These are phyloP conservation scores for Amiota minor DNA, from an alignment of 2,888 invertebrate genomes.

Conservation along the genomic window DNA sequence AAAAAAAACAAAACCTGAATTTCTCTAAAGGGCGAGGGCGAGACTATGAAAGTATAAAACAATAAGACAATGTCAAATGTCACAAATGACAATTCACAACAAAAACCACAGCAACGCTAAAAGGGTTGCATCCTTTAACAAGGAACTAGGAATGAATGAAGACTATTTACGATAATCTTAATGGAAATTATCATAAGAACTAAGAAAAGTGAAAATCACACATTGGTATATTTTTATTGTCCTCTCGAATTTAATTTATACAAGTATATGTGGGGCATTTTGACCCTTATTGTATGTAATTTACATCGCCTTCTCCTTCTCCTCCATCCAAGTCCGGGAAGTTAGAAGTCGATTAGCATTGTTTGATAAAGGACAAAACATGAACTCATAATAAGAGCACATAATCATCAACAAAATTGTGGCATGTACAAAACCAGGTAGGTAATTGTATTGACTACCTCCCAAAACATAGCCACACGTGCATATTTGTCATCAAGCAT, in stretches of 20 bases:
- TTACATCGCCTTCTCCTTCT: not conserved
- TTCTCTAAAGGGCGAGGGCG: too few species aligned
- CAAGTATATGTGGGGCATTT: conserved; percentile 71
- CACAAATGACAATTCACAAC: conserved; percentile 16
- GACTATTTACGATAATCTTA: conserved; percentile 23
- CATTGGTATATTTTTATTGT: conserved; percentile 40
- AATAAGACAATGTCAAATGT: conserved; percentile 25
- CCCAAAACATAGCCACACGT: conserved; percentile 50
- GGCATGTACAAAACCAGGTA: conserved; percentile 63
- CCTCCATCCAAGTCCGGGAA: conserved; percentile 33
- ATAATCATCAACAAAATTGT: conserved; percentile 14
- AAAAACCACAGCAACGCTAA: conserved; percentile 55
- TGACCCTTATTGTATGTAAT: conserved; percentile 67
- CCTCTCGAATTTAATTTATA: conserved; percentile 62
- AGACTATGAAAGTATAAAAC: conserved; percentile 12
- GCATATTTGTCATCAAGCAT: conserved; percentile 50
- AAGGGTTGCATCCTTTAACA: conserved; percentile 45
- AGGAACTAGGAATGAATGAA: not conserved
- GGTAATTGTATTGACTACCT: conserved; percentile 63
- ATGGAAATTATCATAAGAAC: conserved; percentile 53
- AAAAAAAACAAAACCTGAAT: conserved; percentile 51
- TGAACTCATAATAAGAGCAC: conserved; percentile 5
- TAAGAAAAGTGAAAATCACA: conserved; percentile 14
- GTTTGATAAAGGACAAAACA: conserved; percentile 40
- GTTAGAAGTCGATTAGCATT: conserved; percentile 68